Percentiles rank a stretch among this genome's conserved stretches.
phyloP scores from a whole-genome alignment of 2,888 invertebrate species.

The Aporophyla lueneburgensis region DNA sequence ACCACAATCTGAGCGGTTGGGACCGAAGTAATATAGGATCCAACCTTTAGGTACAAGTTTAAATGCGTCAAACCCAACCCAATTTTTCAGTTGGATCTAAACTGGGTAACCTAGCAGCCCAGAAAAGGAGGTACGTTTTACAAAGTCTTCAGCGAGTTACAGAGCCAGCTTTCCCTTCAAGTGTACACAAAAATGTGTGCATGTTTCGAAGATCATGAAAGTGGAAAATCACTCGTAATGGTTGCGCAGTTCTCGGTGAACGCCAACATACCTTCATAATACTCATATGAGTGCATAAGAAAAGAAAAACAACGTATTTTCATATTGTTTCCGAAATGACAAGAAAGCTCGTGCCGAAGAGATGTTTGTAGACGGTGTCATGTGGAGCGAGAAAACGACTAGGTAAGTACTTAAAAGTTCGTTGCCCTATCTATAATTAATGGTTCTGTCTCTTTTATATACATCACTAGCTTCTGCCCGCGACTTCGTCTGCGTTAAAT shows the following conservation, averaged over 20 bases:
- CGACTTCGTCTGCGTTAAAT: too few relatives aligned
- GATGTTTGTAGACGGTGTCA: conserved; percentile 20
- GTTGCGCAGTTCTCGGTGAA: conserved; percentile 58
- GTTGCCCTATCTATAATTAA: neutral
- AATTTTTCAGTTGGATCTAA: neutral
- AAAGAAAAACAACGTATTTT: conserved; percentile 33
- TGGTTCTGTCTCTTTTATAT: too few relatives aligned
- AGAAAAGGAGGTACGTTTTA: neutral
- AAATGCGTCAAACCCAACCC: neutral
- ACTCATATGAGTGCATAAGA: conserved; percentile 10
- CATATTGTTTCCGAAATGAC: conserved; percentile 42
- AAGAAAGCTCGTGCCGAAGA: conserved; percentile 24
- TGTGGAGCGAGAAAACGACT: conserved; percentile 15
- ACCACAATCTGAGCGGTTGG: neutral
- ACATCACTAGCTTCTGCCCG: too few relatives aligned
- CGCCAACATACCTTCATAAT: conserved; percentile 52
- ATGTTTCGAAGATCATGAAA: conserved; percentile 80
- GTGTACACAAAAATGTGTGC: conserved; percentile 72
- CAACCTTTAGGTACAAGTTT: neutral
- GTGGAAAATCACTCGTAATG: conserved; percentile 85
- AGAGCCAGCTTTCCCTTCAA: conserved; percentile 48
- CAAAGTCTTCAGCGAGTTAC: neutral
- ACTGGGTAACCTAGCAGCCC: neutral
- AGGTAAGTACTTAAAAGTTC: neutral
- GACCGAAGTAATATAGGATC: neutral